Conservation (phyloP, 1,140 invertebrate genomes). For the Trialeurodes vaporariorum region DNA sequence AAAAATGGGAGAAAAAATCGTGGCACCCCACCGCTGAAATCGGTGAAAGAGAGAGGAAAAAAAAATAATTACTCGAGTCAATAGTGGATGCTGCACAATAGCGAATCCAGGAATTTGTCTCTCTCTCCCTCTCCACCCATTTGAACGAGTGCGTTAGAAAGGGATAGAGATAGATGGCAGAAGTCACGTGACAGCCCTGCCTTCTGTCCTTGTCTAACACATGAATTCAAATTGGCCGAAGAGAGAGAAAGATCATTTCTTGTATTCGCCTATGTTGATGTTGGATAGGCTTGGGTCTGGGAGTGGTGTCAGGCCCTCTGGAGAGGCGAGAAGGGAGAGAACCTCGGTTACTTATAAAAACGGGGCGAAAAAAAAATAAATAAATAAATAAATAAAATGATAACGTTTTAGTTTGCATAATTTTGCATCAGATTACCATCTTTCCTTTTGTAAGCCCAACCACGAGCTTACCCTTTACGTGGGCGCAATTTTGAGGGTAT, state of each 20-base stretch:
- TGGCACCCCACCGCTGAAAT: not conserved
- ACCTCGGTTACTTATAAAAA: too few relatives aligned
- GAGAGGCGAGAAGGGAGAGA: too few relatives aligned
- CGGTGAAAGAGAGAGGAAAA: not conserved
- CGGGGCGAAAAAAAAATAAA: not conserved
- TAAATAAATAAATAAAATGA: not conserved
- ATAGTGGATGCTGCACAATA: not conserved
- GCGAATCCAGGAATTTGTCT: too few relatives aligned
- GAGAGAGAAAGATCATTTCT: too few relatives aligned
- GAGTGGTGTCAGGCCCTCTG: not conserved
- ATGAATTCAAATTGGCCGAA: too few relatives aligned
- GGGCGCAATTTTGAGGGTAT: not conserved
- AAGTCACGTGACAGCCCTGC: too few relatives aligned
- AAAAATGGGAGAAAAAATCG: not conserved
- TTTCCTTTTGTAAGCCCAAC: not conserved
- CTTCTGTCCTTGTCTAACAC: too few relatives aligned
- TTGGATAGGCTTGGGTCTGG: not conserved
- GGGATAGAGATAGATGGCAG: too few relatives aligned
- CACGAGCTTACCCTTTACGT: not conserved
- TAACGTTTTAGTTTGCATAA: not conserved
- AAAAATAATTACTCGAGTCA: not conserved
- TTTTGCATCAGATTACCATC: not conserved
- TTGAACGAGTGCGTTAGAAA: too few relatives aligned
- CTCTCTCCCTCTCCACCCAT: too few relatives aligned
- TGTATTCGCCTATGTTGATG: too few relatives aligned